Evolutionary conservation across 2,888 invertebrate species (phyloP), one percentile per base, ranked within the genome.

Genomic region (Lapara coniferarum): DNA sequence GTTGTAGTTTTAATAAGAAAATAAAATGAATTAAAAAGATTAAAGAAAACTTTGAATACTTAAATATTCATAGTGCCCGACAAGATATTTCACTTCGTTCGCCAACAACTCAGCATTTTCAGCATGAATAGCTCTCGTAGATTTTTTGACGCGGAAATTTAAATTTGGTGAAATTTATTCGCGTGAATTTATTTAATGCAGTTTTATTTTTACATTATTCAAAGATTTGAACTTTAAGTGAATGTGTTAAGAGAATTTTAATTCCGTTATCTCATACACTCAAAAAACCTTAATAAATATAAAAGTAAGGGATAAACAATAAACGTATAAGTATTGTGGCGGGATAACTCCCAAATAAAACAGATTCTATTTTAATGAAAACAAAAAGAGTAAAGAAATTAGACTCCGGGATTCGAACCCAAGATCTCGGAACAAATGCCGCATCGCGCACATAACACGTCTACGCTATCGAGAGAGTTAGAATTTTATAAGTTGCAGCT

Each of bases 1-100:
- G 78, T 78, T 77, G 79, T 77, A 73, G 72, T 72, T 52, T 37
- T 25, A 58, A 58, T 30, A 69, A 67, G 30, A 66, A 57, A 66
- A 12, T 37, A 66, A 49, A 63, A 3, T 19, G 19, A 8, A 63
- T 44, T 14, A 14, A 2, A 37, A 46, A 49, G 16, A 49, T 49
- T 49, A 19, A 63, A 49, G 19, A 46, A 49, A 49, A 49, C 7
- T 49, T 63, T 49, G 63, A 19, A 1, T 16, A 63, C 46, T 63
- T 19, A 25, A 63, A 63, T 63, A 63, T 46, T 63, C 63, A 63
- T 63, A 63, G 49, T 63, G 63, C 1, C 12, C 63, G 63, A 25
- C 46, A 49, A 19, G 63, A 46, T 49, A 19, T 63, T 63, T 63
- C 49, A 63, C 63, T 63, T 63, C n/a, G 16, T 46, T 59, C 49